Base-by-base conservation (phyloP, 2,113 vertebrate species). In the Pelecanus crispus region DNA sequence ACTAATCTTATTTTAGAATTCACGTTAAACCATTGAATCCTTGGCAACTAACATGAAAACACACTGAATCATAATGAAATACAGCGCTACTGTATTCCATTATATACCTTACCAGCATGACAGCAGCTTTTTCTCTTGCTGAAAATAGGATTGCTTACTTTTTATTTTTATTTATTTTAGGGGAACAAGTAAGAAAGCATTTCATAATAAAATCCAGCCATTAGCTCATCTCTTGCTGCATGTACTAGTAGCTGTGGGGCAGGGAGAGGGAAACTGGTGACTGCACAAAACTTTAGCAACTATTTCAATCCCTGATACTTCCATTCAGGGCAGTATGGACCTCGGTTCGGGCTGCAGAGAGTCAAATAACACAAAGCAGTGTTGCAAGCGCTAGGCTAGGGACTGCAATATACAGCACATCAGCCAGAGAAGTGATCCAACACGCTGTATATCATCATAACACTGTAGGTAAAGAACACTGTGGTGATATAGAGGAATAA, bases 1-100 rank as follows among this genome's bases (percentile, higher is more conserved):
- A 47, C 78, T 95, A 81, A 92, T 96, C 91, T 96, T 95, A 92
- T 95, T 96, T 95, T 94, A 88, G 89, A 94, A 97, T 94, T 95
- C 91, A 74, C 10, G 19, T 93, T 91, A 95, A 96, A 79, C 84
- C 4, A 2, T 88, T 81, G 89, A 95, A 93, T 96, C 94, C 91
- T 85, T 95, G 94, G 93, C 94, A 96, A 90, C 89, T 95, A 59
- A 88, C 85, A 78, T 81, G 90, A 97, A 97, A 96, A 97, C 93
- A 95, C 71, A 90, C 84, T 95, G 94, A 96, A 97, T 96, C 84
- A 90, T 90, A 94, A 90, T 95, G 78, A 97, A 91, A 94, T 91
- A 88, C 58, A 47, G 81, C 81, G 42, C 79, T 91, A 66, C 90
- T 78, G 55, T 86, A 92, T 95, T 90, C 71, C 47, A 63, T 90